phyloP scores from a whole-genome alignment of 2,888 invertebrate species.

The Lacanobia oleracea region DNA sequence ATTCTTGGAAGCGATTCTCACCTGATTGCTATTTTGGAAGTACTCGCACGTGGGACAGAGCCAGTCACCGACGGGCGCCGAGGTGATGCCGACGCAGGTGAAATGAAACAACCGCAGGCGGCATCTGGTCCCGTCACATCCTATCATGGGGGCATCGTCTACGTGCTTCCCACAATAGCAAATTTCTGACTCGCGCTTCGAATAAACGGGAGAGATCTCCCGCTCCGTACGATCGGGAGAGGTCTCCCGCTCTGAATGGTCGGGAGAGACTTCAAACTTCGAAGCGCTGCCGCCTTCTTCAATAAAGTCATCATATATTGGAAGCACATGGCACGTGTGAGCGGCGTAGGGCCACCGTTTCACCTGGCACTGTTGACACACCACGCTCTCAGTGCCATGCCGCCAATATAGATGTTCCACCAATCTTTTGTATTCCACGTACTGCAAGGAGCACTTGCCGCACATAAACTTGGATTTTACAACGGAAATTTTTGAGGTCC shows the following conservation, averaged over 20 bases:
- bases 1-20: conserved; percentile 34
- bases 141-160: conserved; percentile 78
- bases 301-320: conserved; percentile 66
- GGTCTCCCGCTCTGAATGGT: conserved; percentile 64
- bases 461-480: conserved; percentile 71
- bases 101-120: conserved; percentile 81
- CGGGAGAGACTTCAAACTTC: conserved; percentile 52
- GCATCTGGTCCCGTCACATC: conserved; percentile 79
- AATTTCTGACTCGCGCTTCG: conserved; percentile 59
- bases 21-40: conserved; percentile 55
- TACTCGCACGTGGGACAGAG: conserved; percentile 76
- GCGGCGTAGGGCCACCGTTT: conserved; percentile 78
- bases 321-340: conserved; percentile 79
- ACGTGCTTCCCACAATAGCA: conserved; percentile 79
- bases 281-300: conserved; percentile 49
- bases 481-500: conserved; percentile 64
- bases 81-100: conserved; percentile 77
- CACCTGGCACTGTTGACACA: conserved; percentile 75
- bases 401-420: conserved; percentile 83
- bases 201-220: conserved; percentile 49
- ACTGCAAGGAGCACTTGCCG: conserved; percentile 75
- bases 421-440: conserved; percentile 76
- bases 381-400: conserved; percentile 81
- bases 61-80: conserved; percentile 80
- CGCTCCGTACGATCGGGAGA: conserved; percentile 57